Percentiles rank a stretch among this genome's conserved stretches.
Evolutionary conservation across 35 echinoderm and acorn worm species (phyloP).

Genomic region (Antedon bifida): DNA sequence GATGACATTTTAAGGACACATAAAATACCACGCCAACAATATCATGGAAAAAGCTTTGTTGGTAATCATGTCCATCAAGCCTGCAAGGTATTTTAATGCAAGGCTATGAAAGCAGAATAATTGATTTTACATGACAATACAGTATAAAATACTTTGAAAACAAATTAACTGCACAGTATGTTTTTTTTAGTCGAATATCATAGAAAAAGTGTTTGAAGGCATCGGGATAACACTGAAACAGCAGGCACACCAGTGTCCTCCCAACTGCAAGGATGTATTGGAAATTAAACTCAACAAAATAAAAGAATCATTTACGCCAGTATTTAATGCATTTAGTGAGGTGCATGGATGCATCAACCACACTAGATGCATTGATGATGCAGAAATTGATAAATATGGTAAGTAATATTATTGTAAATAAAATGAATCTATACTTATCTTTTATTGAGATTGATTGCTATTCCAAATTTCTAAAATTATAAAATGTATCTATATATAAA

Average conservation of each 20-base stretch:
- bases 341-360: background rate
- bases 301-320: background rate
- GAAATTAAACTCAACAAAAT: background rate
- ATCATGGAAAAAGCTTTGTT: background rate
- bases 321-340: background rate
- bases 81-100: background rate
- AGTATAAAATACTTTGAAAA: too few relatives aligned
- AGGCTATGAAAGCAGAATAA: too few relatives aligned
- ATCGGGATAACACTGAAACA: background rate
- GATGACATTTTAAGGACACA: background rate
- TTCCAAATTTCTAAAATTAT: background rate
- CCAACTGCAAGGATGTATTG: background rate
- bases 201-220: background rate
- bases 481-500: too few relatives aligned
- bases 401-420: background rate
- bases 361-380: background rate
- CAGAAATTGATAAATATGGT: conserved; percentile 17
- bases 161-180: too few relatives aligned
- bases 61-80: background rate
- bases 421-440: background rate
- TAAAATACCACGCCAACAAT: background rate
- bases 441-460: background rate
- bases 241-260: background rate
- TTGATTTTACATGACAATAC: too few relatives aligned
- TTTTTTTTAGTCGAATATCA: background rate